phyloP scores from a whole-genome alignment of 2,888 invertebrate genomes.

The Chrysolina haemoptera region DNA sequence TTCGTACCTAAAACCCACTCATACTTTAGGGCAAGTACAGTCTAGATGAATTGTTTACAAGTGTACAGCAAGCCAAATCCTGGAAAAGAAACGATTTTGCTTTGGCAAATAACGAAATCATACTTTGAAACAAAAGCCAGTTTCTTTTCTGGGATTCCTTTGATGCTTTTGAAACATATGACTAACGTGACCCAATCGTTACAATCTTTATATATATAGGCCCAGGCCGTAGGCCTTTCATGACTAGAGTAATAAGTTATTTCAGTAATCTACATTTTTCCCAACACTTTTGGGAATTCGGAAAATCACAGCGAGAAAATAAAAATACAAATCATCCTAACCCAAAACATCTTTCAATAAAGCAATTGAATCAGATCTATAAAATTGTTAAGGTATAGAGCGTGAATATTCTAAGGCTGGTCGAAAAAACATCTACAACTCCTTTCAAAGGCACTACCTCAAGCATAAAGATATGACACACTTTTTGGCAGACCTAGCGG shows the following conservation, averaged over 20 bases:
- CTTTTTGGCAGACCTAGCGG: not conserved
- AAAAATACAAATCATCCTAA: slow-evolving; percentile 28
- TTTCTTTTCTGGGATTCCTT: slow-evolving; percentile 20
- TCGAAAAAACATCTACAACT: slow-evolving; percentile 21
- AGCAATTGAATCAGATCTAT: slow-evolving; percentile 28
- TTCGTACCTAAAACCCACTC: slow-evolving; percentile 24
- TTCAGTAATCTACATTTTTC: slow-evolving; percentile 41
- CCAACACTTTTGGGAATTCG: slow-evolving; percentile 20
- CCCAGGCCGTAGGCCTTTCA: slow-evolving; percentile 53
- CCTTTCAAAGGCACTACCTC: slow-evolving; percentile 5
- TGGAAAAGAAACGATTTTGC: slow-evolving; percentile 3
- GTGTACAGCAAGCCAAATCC: slow-evolving; percentile 20
- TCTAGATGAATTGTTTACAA: slow-evolving; percentile 27
- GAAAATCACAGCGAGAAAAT: slow-evolving; percentile 53
- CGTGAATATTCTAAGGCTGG: slow-evolving; percentile 32
- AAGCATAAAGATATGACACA: slow-evolving; percentile 7
- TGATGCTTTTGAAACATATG: slow-evolving; percentile 24
- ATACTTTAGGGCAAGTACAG: slow-evolving; percentile 36
- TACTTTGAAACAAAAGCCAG: not conserved
- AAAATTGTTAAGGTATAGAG: slow-evolving; percentile 33
- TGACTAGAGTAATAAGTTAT: slow-evolving; percentile 57
- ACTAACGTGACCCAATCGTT: slow-evolving; percentile 29
- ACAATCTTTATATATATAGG: slow-evolving; percentile 28
- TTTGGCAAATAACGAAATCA: not conserved
- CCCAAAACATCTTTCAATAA: not conserved